phyloP scores from a whole-genome alignment of 2,888 invertebrate species.

The Allygus modestus region DNA sequence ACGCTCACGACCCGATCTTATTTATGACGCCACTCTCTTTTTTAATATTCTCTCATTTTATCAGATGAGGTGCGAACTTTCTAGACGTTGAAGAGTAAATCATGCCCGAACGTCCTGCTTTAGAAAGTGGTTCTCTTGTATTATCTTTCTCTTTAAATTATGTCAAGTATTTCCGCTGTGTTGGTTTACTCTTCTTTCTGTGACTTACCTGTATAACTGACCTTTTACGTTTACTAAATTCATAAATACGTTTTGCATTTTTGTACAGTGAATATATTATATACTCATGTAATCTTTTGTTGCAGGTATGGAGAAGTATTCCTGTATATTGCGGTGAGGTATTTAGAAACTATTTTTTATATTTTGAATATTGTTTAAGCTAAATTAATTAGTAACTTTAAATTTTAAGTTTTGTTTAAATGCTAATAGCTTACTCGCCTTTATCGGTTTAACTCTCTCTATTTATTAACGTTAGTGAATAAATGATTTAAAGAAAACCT shows the following conservation, averaged over 20 bases:
- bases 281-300: not conserved
- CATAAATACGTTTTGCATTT: not conserved
- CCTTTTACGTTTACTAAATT: not conserved
- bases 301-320: slow-evolving; percentile 6
- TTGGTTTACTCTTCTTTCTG: not conserved
- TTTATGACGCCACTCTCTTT: slow-evolving; percentile 33
- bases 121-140: slow-evolving; percentile 25
- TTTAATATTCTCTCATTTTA: slow-evolving; percentile 22
- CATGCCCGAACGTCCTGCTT: slow-evolving; percentile 26
- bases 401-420: too few species aligned
- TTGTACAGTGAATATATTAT: not conserved
- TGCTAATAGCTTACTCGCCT: too few species aligned
- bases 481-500: too few species aligned
- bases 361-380: too few species aligned
- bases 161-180: not conserved
- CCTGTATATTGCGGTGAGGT: not conserved
- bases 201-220: not conserved
- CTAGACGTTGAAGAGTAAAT: slow-evolving; percentile 32
- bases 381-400: too few species aligned
- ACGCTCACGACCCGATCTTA: slow-evolving; percentile 36
- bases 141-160: slow-evolving; percentile 39
- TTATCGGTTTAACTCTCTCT: too few species aligned
- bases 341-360: too few species aligned
- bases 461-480: too few species aligned
- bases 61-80: slow-evolving; percentile 51